These are phyloP conservation scores for Sinocyclocheilus maitianheensis DNA, from an alignment of 2,113 vertebrate genomes.

Conservation along the genomic window DNA sequence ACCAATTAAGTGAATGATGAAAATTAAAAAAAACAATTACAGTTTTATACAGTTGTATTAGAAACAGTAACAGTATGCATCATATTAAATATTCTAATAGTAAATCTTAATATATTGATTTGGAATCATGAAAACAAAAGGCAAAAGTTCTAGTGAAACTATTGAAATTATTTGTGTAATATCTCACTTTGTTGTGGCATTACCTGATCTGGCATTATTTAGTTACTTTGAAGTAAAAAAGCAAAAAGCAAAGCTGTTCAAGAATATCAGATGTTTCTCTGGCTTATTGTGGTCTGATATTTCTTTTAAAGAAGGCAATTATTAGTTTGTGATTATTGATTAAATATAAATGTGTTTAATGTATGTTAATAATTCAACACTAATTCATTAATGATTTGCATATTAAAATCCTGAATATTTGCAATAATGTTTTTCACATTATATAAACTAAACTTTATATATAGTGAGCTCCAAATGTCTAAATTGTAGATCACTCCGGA, in stretches of 20 bases:
- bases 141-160: background rate
- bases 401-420: background rate
- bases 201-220: slow-evolving; percentile 29
- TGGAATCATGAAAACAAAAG: background rate
- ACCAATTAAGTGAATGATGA: background rate
- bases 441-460: background rate
- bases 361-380: background rate
- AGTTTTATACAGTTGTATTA: background rate
- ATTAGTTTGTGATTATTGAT: background rate
- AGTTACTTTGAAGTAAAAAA: slow-evolving; percentile 45
- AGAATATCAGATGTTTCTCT: background rate
- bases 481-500: background rate
- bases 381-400: background rate
- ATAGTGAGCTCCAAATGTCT: background rate
- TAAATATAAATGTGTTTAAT: background rate
- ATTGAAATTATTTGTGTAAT: slow-evolving; percentile 13
- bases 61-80: background rate
- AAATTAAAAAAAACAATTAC: background rate
- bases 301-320: background rate
- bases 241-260: background rate
- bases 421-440: background rate
- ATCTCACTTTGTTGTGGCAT: slow-evolving; percentile 46
- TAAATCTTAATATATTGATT: background rate
- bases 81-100: background rate
- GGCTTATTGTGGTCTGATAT: background rate